Conservation (phyloP, 2,888 invertebrate genomes). For the Drosophila nigritarsus region DNA sequence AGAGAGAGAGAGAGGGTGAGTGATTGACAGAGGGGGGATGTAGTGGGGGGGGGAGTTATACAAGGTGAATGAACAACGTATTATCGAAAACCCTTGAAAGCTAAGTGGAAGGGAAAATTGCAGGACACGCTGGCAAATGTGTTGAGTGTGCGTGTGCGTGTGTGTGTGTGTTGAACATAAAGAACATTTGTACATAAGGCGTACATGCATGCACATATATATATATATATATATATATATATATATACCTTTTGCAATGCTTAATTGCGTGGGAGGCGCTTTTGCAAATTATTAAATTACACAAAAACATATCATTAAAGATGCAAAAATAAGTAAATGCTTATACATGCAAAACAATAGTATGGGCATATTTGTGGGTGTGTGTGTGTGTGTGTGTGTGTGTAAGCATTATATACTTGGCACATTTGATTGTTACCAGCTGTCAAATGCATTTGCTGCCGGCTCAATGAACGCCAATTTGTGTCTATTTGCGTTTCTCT, state of each 20-base stretch:
- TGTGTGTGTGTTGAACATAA: constrained; percentile 29
- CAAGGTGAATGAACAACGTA: constrained; percentile 77
- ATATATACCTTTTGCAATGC: constrained; percentile 4
- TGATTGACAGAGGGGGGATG: background rate
- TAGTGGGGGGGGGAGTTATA: constrained; percentile 25
- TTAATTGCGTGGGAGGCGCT: background rate
- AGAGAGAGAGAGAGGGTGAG: background rate
- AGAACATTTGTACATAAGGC: constrained; percentile 2
- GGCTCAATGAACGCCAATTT: constrained; percentile 29
- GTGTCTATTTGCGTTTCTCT: constrained; percentile 41
- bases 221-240: background rate
- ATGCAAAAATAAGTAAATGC: constrained; percentile 46
- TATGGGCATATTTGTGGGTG: background rate
- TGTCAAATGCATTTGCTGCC: constrained; percentile 50
- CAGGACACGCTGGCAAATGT: constrained; percentile 25
- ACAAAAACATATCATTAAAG: constrained; percentile 43
- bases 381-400: background rate
- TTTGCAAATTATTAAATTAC: constrained; percentile 27
- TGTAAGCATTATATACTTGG: background rate
- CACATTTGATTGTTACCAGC: constrained; percentile 33
- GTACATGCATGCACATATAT: background rate
- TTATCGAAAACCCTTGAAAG: constrained; percentile 67
- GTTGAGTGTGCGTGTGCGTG: constrained; percentile 31
- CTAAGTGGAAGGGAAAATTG: constrained; percentile 20
- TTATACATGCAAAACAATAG: background rate